Percentiles rank a stretch among this genome's conserved stretches.
Conservation (phyloP, 2,888 invertebrate genomes). For the Cryptops parisi region DNA sequence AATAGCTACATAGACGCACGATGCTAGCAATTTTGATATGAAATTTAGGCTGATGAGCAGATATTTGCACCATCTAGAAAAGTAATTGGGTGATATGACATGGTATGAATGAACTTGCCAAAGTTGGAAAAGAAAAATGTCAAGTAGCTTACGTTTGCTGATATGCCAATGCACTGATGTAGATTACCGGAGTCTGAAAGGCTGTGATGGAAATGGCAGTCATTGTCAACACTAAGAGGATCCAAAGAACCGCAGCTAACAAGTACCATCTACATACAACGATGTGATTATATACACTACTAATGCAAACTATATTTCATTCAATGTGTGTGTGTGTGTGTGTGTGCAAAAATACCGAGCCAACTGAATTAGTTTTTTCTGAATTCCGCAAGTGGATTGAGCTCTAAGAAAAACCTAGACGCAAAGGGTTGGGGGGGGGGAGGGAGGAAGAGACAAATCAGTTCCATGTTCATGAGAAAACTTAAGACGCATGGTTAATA, state of each 20-base stretch:
- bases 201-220: conserved; percentile 28
- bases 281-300: no score
- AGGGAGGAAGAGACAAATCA: no score
- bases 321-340: no score
- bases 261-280: conserved; percentile 19
- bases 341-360: no score
- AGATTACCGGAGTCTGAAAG: conserved; percentile 19
- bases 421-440: no score
- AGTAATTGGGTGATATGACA: conserved; percentile 12
- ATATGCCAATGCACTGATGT: no score
- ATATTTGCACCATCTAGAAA: conserved; percentile 5
- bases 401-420: background rate
- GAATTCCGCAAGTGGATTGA: background rate
- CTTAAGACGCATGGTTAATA: conserved; percentile 9
- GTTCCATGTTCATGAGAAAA: no score
- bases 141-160: no score
- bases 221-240: conserved; percentile 24
- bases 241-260: conserved; percentile 24
- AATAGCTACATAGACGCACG: conserved; percentile 30
- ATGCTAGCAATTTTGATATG: conserved; percentile 25
- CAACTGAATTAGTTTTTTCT: background rate
- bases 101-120: background rate
- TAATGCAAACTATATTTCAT: no score
- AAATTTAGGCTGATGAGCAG: conserved; percentile 22
- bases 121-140: background rate